Base-by-base conservation (phyloP, 2,113 vertebrate species). In the Barbus barbus region DNA sequence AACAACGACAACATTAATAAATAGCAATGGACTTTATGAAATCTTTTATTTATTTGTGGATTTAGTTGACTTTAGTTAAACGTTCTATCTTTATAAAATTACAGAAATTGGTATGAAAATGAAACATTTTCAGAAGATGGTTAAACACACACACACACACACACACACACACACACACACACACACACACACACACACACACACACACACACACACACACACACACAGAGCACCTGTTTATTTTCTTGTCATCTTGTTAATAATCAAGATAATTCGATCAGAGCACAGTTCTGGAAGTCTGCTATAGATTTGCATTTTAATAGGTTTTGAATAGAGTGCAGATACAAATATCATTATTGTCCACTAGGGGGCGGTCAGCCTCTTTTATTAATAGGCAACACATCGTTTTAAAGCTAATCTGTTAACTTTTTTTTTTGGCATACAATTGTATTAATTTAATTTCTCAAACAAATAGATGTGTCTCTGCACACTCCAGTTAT, bases 281-380 rank as follows among this genome's bases (percentile, higher is more conserved):
- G 9, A 13, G 1, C 4, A 60, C 58, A 60, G 9, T 26, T 60
- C n/a, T 26, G n/a, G n/a, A 46, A 46, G 13, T 46, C 44, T 46
- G 12, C 3, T 46, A 46, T 46, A n/a, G n/a, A n/a, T n/a, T n/a
- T n/a, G n/a, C n/a, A n/a, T n/a, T n/a, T n/a, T n/a, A n/a, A 8
- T 31, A 11, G 3, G 26, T 26, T 26, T 31, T 48, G 6, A 51
- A 51, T 9, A 13, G 6, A 33, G 76, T 60, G 33, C 13, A 60
- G 36, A 16, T 63, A 16, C 2, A 3, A 4, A 11, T 74, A 31
- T 24, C 1, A 31, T 12, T 28, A 12, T 33, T 46, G 24, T 33
- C 63, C 75, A 79, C 48, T 60, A 72, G 83, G 83, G 31, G 83
- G 75, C 51, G 41, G 48, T 60, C 9, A 60, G 48, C 14, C 61